Evolutionary conservation across 92 coral and sea anemone genomes (phyloP).

Genomic region (Porites divaricata): DNA sequence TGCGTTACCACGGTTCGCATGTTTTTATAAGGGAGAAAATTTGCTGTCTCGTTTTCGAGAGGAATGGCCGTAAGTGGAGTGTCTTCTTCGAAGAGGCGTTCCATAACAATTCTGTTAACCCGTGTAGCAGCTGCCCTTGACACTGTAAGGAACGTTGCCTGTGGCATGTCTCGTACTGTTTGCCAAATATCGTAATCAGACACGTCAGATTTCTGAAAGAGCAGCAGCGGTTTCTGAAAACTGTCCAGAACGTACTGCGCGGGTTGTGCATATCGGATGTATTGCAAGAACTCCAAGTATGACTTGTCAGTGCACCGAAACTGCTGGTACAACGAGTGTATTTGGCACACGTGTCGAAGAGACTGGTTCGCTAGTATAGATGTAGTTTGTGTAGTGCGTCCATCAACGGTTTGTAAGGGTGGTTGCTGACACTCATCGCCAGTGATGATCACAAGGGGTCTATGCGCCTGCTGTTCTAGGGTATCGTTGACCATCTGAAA

Average conservation of each 20-base stretch:
- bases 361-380: neutral
- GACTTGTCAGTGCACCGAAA: neutral
- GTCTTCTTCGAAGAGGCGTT: neutral
- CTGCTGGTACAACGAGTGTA: neutral
- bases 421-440: neutral
- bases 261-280: neutral
- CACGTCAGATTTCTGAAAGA: neutral
- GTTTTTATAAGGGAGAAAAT: neutral
- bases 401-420: neutral
- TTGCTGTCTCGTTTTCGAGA: neutral
- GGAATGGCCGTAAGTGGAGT: neutral
- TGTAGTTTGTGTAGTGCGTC: neutral
- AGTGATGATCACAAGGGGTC: neutral
- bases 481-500: neutral
- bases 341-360: neutral
- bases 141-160: neutral
- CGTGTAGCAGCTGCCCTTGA: neutral
- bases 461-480: neutral
- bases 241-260: neutral
- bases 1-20: neutral
- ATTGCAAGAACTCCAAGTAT: neutral
- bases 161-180: neutral
- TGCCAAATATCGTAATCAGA: neutral
- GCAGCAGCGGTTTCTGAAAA: too few species aligned
- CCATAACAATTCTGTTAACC: neutral